A percentile compares a stretch with the other conserved stretches of the same genome.
Conservation (phyloP, 2,113 vertebrate species). For the Setophaga kirtlandii region DNA sequence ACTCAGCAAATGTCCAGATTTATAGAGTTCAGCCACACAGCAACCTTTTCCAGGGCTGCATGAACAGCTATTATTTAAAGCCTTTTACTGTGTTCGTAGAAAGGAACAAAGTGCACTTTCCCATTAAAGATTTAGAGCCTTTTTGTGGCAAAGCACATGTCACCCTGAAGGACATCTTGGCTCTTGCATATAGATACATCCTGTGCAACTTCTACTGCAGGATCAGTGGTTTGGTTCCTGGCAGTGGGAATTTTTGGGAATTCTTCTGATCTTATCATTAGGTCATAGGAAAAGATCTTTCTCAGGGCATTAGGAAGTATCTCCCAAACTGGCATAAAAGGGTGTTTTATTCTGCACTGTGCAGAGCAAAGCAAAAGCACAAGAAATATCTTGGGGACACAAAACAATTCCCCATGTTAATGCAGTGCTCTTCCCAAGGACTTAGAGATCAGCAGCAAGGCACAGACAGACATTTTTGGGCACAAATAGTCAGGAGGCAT, state of each 20-base stretch:
- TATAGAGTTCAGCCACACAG: slow-evolving; percentile 64
- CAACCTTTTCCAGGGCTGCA: slow-evolving; percentile 63
- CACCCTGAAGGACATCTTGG: slow-evolving; percentile 62
- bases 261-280: not conserved
- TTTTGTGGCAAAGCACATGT: slow-evolving; percentile 42
- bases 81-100: slow-evolving; percentile 51
- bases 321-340: not conserved
- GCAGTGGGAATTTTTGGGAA: not conserved
- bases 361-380: not conserved
- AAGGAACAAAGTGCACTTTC: slow-evolving; percentile 55
- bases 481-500: not conserved
- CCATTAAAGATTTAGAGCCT: slow-evolving; percentile 65
- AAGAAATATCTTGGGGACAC: not conserved
- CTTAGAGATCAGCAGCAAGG: not conserved
- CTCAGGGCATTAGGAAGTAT: not conserved
- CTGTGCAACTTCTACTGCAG: not conserved
- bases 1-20: slow-evolving; percentile 66
- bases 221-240: not conserved
- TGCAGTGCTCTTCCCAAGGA: not conserved
- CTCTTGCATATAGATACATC: slow-evolving; percentile 51
- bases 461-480: not conserved
- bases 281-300: slow-evolving; percentile 21
- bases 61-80: slow-evolving; percentile 65
- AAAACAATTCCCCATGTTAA: not conserved
- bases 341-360: not conserved